phyloP scores from a whole-genome alignment of 2,113 vertebrate genomes.

The Junco hyemalis region DNA sequence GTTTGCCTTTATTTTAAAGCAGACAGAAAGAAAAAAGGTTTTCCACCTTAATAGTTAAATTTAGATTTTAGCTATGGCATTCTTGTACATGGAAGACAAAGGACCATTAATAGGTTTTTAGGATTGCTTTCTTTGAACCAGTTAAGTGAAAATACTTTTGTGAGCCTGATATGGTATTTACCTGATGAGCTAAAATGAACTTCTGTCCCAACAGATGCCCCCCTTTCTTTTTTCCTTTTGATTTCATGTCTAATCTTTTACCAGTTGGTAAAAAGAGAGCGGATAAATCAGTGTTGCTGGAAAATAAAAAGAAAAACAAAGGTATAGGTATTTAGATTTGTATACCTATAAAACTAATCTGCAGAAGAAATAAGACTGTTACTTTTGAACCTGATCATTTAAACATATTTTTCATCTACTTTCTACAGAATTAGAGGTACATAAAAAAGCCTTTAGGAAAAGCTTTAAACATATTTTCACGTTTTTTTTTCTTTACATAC shows the following conservation, averaged over 20 bases:
- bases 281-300: background rate
- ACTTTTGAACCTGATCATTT: background rate
- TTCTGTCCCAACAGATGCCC: background rate
- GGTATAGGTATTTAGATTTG: background rate
- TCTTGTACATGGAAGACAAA: background rate
- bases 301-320: background rate
- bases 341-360: background rate
- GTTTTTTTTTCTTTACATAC: background rate
- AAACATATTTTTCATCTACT: background rate
- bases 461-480: background rate
- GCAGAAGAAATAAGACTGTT: background rate
- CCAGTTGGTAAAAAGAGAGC: background rate
- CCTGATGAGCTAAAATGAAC: background rate
- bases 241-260: background rate
- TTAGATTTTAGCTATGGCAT: background rate
- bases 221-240: background rate
- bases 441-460: background rate
- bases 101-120: background rate
- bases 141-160: slow-evolving; percentile 37
- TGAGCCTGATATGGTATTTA: background rate
- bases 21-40: background rate
- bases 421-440: background rate
- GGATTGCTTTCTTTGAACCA: background rate
- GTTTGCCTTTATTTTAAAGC: background rate
- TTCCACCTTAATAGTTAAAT: background rate